Percentiles rank a stretch among this genome's conserved stretches.
Conservation (phyloP, 2,888 invertebrate genomes). For the Calameuta pallipes region DNA sequence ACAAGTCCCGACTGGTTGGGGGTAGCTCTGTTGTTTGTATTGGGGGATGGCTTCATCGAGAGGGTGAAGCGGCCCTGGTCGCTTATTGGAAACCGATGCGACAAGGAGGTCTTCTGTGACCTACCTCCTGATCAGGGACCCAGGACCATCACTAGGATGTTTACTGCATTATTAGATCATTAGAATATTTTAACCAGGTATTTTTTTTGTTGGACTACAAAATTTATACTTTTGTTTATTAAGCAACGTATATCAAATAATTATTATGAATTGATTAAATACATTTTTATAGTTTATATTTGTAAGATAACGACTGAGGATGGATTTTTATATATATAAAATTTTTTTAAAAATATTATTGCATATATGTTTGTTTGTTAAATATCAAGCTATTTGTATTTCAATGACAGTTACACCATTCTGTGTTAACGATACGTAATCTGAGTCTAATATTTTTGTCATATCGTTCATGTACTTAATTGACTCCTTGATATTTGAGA, state of each 20-base stretch:
- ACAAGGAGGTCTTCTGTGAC: conserved; percentile 51
- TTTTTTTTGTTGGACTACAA: neutral
- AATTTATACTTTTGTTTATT: neutral
- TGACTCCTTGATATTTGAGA: neutral
- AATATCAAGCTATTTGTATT: neutral
- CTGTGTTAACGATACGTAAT: neutral
- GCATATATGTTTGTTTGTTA: neutral
- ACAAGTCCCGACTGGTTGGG: neutral
- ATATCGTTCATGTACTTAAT: neutral
- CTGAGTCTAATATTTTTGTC: neutral
- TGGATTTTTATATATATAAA: neutral
- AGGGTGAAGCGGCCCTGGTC: conserved; percentile 1
- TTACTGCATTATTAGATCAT: conserved; percentile 12
- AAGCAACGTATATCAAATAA: neutral
- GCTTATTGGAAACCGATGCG: conserved; percentile 48
- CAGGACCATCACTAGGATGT: conserved; percentile 43
- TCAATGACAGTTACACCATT: neutral
- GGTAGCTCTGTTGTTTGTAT: neutral
- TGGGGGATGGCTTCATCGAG: conserved; percentile 17
- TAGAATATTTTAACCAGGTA: conserved; percentile 12
- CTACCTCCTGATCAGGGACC: conserved; percentile 52
- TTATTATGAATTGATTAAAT: neutral
- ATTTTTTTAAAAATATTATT: neutral
- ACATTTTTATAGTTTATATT: neutral
- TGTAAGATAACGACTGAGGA: neutral